Conservation (phyloP, 1,140 invertebrate genomes). For the Zaprionus davidi region DNA sequence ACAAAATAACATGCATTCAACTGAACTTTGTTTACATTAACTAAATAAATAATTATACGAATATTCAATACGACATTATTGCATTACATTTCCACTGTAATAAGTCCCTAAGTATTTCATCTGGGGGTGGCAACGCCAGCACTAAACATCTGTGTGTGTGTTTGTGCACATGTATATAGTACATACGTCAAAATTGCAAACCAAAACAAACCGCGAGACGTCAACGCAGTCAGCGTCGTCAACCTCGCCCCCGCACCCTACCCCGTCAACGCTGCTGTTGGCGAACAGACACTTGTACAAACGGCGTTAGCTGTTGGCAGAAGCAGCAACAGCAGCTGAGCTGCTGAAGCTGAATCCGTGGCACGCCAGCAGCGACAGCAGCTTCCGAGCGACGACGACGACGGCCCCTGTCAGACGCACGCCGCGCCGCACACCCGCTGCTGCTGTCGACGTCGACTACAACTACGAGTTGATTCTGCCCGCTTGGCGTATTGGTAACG, state of each 20-base stretch:
- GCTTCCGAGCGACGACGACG: slow-evolving; percentile 60
- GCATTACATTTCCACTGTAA: neutral
- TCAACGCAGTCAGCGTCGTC: slow-evolving; percentile 40
- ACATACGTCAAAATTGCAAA: slow-evolving; percentile 62
- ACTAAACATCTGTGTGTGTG: slow-evolving; percentile 11
- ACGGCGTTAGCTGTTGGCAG: slow-evolving; percentile 60
- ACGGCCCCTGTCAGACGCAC: slow-evolving; percentile 6
- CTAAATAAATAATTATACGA: neutral
- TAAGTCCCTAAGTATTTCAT: slow-evolving; percentile 9
- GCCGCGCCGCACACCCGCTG: slow-evolving; percentile 44
- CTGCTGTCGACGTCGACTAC: slow-evolving; percentile 65
- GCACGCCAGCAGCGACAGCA: slow-evolving; percentile 58
- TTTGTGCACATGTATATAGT: slow-evolving; percentile 16
- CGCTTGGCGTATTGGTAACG: slow-evolving; percentile 42
- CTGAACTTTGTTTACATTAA: neutral
- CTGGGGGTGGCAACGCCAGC: slow-evolving; percentile 42
- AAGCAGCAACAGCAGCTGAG: slow-evolving; percentile 42
- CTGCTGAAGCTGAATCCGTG: slow-evolving; percentile 48
- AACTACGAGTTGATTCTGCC: slow-evolving; percentile 58
- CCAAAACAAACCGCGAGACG: slow-evolving; percentile 71
- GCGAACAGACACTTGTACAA: slow-evolving; percentile 44
- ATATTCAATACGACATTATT: neutral
- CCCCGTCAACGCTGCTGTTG: neutral
- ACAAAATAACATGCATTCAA: neutral
- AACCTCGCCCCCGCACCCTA: slow-evolving; percentile 17